Evolutionary conservation across 2,888 invertebrate species (phyloP), one percentile per base, ranked within the genome.

Genomic region (Zelleria hepariella): DNA sequence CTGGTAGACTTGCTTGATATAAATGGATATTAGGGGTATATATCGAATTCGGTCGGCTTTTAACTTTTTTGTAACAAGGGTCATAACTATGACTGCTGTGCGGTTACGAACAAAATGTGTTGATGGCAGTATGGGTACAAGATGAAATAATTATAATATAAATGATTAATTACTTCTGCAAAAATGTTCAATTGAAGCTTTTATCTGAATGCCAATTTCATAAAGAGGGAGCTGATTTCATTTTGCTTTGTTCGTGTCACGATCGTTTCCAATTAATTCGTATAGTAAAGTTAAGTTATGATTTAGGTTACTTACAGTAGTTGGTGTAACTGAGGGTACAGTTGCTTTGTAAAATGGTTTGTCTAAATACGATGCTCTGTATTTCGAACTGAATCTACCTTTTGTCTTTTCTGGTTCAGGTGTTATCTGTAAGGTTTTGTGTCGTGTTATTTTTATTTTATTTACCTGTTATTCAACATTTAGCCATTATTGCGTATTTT

Each of bases 311-410:
- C 89, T 88, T 82, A 89, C 87, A 78, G 85, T 87, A 72, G 89
- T 82, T 68, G 90, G 78, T 68, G 90, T 90, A 60, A 91, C 81
- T 62, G 90, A 84, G 56, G 92, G 92, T 68, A 92, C 91, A 62
- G 92, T 92, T 62, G 92, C 90, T 75, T 91, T 88, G 77, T 92
- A 92, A 71, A 87, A 88, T 57, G 92, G 91, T 68, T 89, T 88
- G 59, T 91, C 89, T 59, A 88, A 74, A 71, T 78, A 78, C 62
- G 86, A 83, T 59, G 84, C 84, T 70, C 91, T 85, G 74, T 91
- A 92, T 74, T 91, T 89, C 62, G 92, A 89, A 78, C 92, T 91
- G 78, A 89, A 92, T 68, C 90, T 82, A 73, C 83, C 84, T 70
- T 85, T 82, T 67, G 82, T 77, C 72, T 89, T 90, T 70, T 87